These are phyloP conservation scores for Tetheella fluctuosa DNA, from an alignment of 2,888 invertebrate genomes.

Conservation along the genomic window DNA sequence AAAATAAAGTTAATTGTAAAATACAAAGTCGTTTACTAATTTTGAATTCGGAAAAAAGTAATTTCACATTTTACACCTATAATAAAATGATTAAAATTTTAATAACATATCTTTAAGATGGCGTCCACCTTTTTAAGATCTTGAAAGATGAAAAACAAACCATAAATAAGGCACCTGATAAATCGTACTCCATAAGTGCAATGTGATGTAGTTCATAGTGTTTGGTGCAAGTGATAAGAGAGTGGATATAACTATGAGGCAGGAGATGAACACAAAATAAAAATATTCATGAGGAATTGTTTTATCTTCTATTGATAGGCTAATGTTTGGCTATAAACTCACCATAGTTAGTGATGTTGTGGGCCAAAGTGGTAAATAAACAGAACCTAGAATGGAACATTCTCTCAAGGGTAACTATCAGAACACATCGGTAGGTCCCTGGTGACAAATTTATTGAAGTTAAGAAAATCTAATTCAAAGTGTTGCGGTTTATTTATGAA, in stretches of 20 bases:
- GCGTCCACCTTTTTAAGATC: constrained; percentile 31
- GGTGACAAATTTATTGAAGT: no score
- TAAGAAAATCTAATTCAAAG: no score
- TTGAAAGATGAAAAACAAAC: constrained; percentile 38
- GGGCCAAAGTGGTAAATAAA: no score
- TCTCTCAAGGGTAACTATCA: no score
- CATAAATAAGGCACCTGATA: constrained; percentile 41
- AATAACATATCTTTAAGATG: constrained; percentile 10
- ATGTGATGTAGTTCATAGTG: constrained; percentile 25
- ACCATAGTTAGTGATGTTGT: no score
- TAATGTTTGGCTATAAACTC: no score
- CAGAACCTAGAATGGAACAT: no score
- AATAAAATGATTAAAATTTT: constrained; percentile 3
- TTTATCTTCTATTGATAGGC: no score
- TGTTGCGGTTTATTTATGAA: no score
- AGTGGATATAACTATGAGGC: not conserved
- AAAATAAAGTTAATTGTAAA: no score
- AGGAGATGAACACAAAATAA: not conserved
- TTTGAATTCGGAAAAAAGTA: not conserved
- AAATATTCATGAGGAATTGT: not conserved
- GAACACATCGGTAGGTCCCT: no score
- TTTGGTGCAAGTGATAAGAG: constrained; percentile 21
- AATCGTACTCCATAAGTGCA: constrained; percentile 37
- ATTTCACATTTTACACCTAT: not conserved
- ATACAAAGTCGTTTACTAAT: no score